Evolutionary conservation across 2,113 vertebrate genomes (phyloP).

Genomic region (Tonatia bakeri): DNA sequence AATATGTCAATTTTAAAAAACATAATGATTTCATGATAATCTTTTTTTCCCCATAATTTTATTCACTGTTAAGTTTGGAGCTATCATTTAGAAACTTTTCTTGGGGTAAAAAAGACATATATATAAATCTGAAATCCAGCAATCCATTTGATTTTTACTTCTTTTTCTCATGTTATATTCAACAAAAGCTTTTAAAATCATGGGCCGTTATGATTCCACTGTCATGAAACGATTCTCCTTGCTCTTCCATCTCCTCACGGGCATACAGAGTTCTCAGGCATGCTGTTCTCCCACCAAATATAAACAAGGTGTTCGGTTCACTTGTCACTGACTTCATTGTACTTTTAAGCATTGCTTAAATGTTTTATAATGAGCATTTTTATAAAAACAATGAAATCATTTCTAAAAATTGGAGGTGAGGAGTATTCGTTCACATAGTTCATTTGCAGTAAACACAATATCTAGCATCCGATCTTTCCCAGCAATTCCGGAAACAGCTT

Average conservation of each 20-base stretch:
- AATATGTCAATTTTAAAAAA: neutral
- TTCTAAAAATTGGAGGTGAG: neutral
- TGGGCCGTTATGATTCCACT: neutral
- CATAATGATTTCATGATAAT: neutral
- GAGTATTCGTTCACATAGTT: neutral
- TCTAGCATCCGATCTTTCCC: neutral
- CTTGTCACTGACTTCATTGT: slow-evolving; percentile 35
- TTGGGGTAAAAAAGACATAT: neutral
- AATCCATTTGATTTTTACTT: neutral
- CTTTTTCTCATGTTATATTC: neutral
- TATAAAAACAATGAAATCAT: slow-evolving; percentile 57
- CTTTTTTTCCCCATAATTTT: neutral
- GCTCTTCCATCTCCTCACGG: neutral
- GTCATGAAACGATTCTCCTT: neutral
- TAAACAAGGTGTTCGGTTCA: slow-evolving; percentile 13
- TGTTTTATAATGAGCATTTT: slow-evolving; percentile 50
- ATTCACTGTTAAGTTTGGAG: neutral
- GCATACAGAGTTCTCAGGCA: neutral
- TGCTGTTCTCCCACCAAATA: neutral
- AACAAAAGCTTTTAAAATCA: neutral
- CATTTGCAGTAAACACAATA: neutral
- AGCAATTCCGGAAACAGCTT: neutral
- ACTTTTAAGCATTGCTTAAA: slow-evolving; percentile 13
- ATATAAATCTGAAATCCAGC: neutral
- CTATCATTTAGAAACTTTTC: neutral